Percentiles rank a stretch among this genome's conserved stretches.
Conservation (phyloP, 2,797 vertebrate genomes). For the Bradypodion ventrale region DNA sequence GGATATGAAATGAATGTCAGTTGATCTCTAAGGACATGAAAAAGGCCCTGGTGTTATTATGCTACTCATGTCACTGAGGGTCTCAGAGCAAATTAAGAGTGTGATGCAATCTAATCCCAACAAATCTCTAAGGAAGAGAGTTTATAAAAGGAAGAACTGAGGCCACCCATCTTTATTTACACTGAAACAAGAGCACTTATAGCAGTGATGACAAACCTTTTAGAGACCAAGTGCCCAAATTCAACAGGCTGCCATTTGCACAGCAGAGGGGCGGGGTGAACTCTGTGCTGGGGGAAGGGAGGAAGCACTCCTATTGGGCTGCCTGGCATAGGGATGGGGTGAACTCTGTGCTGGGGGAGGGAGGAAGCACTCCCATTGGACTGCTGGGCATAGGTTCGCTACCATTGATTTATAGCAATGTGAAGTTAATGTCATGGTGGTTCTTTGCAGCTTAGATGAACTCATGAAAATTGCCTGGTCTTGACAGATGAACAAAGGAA, state of each 20-base stretch:
- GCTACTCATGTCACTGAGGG: constrained; percentile 13
- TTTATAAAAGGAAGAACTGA: constrained; percentile 7
- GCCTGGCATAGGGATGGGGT: no score
- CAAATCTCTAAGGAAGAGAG: not conserved
- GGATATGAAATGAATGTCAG: constrained; percentile 10
- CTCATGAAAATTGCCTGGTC: not conserved
- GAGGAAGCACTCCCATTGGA: no score
- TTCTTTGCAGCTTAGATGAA: rapidly evolving
- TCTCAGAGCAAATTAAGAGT: not conserved
- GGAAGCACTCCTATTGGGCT: no score
- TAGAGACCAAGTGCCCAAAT: no score
- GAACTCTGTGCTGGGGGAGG: no score
- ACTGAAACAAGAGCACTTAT: constrained; percentile 4
- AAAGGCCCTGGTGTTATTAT: constrained; percentile 14
- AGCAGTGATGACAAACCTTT: no score
- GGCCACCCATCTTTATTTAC: constrained; percentile 13
- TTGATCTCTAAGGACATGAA: constrained; percentile 48
- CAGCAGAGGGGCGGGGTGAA: no score
- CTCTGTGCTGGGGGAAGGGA: no score
- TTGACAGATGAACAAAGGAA: not conserved
- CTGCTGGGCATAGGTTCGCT: no score
- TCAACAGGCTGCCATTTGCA: no score
- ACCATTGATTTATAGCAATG: not conserved
- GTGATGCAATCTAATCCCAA: constrained; percentile 7
- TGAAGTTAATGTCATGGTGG: not conserved